phyloP scores from a whole-genome alignment of 1,140 invertebrate genomes.

The Bemisia tabaci region DNA sequence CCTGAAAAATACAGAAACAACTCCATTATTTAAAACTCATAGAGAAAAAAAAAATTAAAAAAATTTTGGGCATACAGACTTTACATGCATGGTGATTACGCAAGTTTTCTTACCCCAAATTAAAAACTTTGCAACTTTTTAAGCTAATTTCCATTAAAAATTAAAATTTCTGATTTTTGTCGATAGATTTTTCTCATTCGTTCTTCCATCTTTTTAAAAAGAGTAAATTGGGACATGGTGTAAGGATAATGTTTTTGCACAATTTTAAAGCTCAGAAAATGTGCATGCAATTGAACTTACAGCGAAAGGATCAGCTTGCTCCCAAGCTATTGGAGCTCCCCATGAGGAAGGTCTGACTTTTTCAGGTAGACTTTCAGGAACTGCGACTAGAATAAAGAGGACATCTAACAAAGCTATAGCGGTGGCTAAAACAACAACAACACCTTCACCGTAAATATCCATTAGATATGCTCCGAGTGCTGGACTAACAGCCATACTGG shows the following conservation, averaged over 20 bases:
- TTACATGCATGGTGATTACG: background rate
- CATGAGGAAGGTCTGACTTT: slow-evolving; percentile 66
- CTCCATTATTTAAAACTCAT: background rate
- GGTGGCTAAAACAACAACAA: slow-evolving; percentile 92
- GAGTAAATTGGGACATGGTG: no score
- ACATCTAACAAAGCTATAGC: slow-evolving; percentile 91
- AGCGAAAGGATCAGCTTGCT: slow-evolving; percentile 95
- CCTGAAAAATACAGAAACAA: slow-evolving; percentile 35
- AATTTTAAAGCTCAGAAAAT: no score
- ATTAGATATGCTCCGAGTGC: slow-evolving; percentile 90
- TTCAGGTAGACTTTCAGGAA: slow-evolving; percentile 94
- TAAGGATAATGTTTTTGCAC: no score
- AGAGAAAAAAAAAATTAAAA: slow-evolving; percentile 7
- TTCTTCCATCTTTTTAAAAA: no score
- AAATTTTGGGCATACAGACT: slow-evolving; percentile 4
- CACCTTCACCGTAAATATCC: slow-evolving; percentile 74
- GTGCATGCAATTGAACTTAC: no score
- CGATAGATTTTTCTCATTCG: no score
- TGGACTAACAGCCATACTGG: slow-evolving; percentile 93
- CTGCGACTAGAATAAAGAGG: slow-evolving; percentile 94
- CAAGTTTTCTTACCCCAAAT: no score
- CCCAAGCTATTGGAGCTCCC: slow-evolving; percentile 79
- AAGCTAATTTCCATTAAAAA: no score
- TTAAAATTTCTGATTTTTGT: no score
- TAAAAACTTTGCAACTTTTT: no score